Conservation (phyloP, 2,888 invertebrate genomes). For the Agrochola macilenta region DNA sequence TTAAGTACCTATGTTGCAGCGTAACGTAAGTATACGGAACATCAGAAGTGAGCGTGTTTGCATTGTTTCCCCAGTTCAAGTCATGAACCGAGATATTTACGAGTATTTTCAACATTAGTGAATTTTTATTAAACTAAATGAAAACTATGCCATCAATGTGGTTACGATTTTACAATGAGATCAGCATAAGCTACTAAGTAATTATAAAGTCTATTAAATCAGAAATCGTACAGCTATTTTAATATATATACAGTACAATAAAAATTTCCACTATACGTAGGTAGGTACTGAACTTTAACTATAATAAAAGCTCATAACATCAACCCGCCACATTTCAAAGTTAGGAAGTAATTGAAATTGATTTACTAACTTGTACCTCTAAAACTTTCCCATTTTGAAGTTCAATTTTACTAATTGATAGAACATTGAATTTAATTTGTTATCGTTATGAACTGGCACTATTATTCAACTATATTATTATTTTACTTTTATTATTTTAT, state of each 20-base stretch:
- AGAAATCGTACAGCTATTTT: not conserved
- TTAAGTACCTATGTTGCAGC: not conserved
- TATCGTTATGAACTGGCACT: not conserved
- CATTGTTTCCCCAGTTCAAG: not conserved
- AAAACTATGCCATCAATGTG: no score
- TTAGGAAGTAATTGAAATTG: conserved; percentile 34
- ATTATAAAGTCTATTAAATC: not conserved
- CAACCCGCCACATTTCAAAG: not conserved
- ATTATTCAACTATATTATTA: no score
- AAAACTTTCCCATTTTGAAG: conserved; percentile 24
- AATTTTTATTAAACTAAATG: not conserved
- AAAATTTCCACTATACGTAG: no score
- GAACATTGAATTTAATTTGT: conserved; percentile 8
- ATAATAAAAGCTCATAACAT: conserved; percentile 2
- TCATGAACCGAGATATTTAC: not conserved
- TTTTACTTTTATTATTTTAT: no score
- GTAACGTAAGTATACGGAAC: not conserved
- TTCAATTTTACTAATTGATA: conserved; percentile 29
- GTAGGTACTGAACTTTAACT: conserved; percentile 1
- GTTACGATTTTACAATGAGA: no score
- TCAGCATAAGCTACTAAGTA: no score
- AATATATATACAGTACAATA: not conserved
- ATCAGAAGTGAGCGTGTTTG: not conserved
- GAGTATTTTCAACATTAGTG: not conserved
- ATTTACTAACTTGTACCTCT: conserved; percentile 1